phyloP scores from a whole-genome alignment of 1,140 invertebrate species.

The Brachionus plicatilis region DNA sequence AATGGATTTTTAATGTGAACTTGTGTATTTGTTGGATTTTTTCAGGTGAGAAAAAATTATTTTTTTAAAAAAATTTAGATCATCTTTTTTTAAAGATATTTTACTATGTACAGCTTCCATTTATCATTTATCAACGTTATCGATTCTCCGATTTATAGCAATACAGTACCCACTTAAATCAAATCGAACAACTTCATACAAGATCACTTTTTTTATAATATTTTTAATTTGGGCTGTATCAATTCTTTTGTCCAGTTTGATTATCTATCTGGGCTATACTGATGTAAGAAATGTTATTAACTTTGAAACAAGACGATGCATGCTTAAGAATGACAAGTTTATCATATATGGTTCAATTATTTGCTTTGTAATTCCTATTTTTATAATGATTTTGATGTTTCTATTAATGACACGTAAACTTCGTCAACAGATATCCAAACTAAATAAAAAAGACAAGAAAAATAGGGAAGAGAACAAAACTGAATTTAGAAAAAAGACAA shows the following conservation, averaged over 20 bases:
- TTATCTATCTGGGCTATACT: neutral
- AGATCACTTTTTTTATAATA: constrained; percentile 21
- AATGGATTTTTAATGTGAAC: neutral
- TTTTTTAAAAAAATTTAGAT: neutral
- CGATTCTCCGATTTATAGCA: constrained; percentile 23
- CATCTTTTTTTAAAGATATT: neutral
- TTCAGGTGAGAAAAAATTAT: neutral
- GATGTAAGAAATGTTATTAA: constrained; percentile 13
- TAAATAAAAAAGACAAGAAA: neutral
- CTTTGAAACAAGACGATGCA: neutral
- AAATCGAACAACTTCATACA: neutral
- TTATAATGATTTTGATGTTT: constrained; percentile 35
- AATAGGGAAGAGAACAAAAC: neutral
- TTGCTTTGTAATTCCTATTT: constrained; percentile 21
- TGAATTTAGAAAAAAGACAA: neutral
- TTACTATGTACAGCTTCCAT: constrained; percentile 27
- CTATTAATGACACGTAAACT: neutral
- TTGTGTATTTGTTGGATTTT: constrained; percentile 37
- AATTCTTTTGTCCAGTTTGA: constrained; percentile 3
- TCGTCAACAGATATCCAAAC: neutral
- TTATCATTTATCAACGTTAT: constrained; percentile 27
- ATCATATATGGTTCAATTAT: constrained; percentile 39
- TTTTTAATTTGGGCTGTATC: constrained; percentile 35
- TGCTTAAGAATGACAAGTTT: constrained; percentile 28
- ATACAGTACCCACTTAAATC: constrained; percentile 22